Conservation (phyloP, 2,797 vertebrate species). For the Neosilurus mollespiculum region DNA sequence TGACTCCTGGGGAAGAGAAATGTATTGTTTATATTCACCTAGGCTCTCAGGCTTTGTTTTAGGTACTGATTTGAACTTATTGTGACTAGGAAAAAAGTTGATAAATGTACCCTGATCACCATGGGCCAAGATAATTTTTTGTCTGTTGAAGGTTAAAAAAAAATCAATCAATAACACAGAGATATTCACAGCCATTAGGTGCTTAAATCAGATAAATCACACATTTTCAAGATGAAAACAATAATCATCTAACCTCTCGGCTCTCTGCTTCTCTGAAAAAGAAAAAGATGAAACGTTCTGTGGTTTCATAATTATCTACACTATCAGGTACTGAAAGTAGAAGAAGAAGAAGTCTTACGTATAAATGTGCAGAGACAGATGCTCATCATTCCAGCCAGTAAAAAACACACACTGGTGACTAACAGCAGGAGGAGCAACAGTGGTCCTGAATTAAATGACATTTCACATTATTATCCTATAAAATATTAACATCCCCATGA, state of each 20-base stretch:
- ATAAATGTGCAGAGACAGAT: constrained; percentile 18
- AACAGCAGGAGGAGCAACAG: not conserved
- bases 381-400: constrained; percentile 18
- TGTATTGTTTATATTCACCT: not conserved
- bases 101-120: not conserved
- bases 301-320: not conserved
- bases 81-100: not conserved
- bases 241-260: constrained; percentile 10
- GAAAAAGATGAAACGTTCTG: not conserved
- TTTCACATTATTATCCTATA: not conserved
- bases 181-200: not conserved
- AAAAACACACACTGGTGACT: not conserved
- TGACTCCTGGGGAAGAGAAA: not conserved
- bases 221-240: not conserved
- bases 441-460: not conserved
- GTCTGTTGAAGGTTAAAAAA: not conserved
- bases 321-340: not conserved
- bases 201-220: not conserved
- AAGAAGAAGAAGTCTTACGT: constrained; percentile 24
- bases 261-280: constrained; percentile 4
- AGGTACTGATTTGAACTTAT: not conserved
- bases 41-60: not conserved
- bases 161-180: not conserved
- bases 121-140: not conserved
- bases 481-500: not conserved